Evolutionary conservation across 2,113 vertebrate species (phyloP).

Genomic region (Zapornia atra): DNA sequence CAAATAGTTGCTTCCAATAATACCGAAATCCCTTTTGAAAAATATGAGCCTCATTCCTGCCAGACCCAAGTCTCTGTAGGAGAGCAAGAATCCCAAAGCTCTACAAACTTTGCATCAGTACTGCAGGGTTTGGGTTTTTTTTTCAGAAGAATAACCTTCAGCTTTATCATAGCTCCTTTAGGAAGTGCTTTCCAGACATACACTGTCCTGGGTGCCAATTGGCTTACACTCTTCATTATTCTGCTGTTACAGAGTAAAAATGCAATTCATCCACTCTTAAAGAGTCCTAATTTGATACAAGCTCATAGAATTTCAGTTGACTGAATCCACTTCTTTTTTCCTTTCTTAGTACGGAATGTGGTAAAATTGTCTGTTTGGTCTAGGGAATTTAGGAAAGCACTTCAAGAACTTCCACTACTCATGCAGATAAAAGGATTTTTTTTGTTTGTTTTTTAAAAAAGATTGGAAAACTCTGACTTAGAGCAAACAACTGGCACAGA

Average conservation of each 20-base stretch:
- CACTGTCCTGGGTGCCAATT: background rate
- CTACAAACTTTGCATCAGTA: background rate
- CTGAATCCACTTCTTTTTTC: background rate
- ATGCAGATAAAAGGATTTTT: background rate
- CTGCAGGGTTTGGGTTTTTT: background rate
- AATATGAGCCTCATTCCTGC: background rate
- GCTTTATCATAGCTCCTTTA: background rate
- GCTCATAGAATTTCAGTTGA: background rate
- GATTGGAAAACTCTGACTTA: background rate
- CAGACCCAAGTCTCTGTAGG: background rate
- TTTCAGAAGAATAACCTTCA: background rate
- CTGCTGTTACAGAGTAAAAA: background rate
- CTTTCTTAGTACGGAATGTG: background rate
- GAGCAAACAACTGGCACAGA: background rate
- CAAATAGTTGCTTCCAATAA: conserved; percentile 1
- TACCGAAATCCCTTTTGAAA: conserved; percentile 22
- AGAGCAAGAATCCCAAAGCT: background rate
- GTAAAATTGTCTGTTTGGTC: background rate
- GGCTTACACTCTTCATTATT: background rate
- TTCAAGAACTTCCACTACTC: background rate
- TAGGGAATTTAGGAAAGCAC: background rate
- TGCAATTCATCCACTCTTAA: background rate
- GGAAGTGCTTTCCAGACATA: background rate
- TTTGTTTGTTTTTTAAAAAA: background rate
- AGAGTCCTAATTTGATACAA: background rate